Evolutionary conservation across 2,888 invertebrate species (phyloP).

Genomic region (Epinotia ramella): DNA sequence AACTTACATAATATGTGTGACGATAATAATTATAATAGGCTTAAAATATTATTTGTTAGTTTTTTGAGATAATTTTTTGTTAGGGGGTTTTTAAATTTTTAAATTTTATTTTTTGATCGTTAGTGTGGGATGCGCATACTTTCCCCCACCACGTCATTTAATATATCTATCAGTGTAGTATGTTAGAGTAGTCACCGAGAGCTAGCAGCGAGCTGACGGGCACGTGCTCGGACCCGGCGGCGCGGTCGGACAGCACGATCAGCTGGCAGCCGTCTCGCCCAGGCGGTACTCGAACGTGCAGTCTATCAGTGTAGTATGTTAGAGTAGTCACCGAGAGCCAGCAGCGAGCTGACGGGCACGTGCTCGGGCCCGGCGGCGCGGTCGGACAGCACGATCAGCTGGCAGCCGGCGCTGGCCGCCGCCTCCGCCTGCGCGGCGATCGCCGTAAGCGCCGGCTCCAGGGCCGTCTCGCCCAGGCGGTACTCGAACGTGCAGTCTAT

Average conservation of each 20-base stretch:
- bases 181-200: conserved; percentile 78
- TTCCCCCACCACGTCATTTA: too few relatives aligned
- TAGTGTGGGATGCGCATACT: too few relatives aligned
- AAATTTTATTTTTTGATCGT: too few relatives aligned
- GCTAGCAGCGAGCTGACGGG: conserved; percentile 94
- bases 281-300: too few relatives aligned
- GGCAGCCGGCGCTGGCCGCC: conserved; percentile 92
- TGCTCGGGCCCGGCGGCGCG: conserved; percentile 86
- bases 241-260: conserved; percentile 93
- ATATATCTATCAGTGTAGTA: too few relatives aligned
- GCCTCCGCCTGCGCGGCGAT: conserved; percentile 92
- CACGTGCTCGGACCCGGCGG: conserved; percentile 86
- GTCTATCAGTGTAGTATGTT: too few relatives aligned
- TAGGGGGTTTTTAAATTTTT: too few relatives aligned
- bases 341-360: conserved; percentile 91
- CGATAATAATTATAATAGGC: too few relatives aligned
- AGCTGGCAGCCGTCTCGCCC: conserved; percentile 89
- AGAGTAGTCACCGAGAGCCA: conserved; percentile 87
- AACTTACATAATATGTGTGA: too few relatives aligned
- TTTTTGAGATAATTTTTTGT: too few relatives aligned
- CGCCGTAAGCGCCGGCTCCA: conserved; percentile 91
- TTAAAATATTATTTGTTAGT: too few relatives aligned
- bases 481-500: conserved; percentile 96
- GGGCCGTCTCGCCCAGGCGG: conserved; percentile 89
- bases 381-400: conserved; percentile 95